A percentile compares a stretch with the other conserved stretches of the same genome.
These are phyloP conservation scores for Trematomus loennbergii DNA, from an alignment of 2,113 vertebrate genomes.

Conservation along the genomic window DNA sequence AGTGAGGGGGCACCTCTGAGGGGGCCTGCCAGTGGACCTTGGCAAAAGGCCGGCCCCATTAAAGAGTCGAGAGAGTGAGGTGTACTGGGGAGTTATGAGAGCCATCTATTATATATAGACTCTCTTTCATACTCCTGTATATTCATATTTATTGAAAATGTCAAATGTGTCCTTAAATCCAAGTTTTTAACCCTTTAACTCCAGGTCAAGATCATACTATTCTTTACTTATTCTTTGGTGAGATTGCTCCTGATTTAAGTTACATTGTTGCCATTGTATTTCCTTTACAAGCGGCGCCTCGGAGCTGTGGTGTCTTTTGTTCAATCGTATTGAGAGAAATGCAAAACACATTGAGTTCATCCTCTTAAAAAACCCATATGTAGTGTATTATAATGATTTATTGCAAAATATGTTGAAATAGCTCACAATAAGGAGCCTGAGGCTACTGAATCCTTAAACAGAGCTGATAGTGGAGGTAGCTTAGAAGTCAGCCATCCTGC, in stretches of 20 bases:
- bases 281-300: not conserved
- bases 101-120: not conserved
- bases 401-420: not conserved
- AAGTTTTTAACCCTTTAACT: not conserved
- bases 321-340: not conserved
- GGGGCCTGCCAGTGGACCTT: conserved; percentile 66
- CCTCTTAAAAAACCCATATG: not conserved
- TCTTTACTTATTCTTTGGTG: not conserved
- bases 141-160: not conserved
- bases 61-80: conserved; percentile 32
- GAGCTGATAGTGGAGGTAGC: too few species aligned
- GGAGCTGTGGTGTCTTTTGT: too few species aligned
- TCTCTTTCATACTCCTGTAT: not conserved
- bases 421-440: too few species aligned
- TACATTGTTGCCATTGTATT: not conserved
- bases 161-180: not conserved
- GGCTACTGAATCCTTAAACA: too few species aligned
- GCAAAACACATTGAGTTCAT: not conserved
- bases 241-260: not conserved
- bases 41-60: conserved; percentile 62
- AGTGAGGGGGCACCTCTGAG: not conserved
- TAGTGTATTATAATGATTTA: too few species aligned
- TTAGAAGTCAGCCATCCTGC: too few species aligned
- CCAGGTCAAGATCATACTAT: not conserved
- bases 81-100: conserved; percentile 30